Evolutionary conservation across 1,140 invertebrate genomes (phyloP).

Genomic region (Chironomus striatipennis): DNA sequence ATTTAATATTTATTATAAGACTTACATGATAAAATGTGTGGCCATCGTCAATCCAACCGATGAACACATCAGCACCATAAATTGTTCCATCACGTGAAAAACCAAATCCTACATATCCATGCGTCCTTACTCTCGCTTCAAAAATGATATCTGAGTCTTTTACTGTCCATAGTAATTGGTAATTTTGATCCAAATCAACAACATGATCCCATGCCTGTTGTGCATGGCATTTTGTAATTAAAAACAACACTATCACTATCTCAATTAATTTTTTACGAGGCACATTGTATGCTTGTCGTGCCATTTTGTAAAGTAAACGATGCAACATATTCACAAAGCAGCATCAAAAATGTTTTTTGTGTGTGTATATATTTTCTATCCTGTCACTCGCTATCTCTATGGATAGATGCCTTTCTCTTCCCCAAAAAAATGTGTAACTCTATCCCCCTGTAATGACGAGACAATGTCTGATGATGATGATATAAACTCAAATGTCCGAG

Average conservation of each 20-base stretch:
- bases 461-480: no score
- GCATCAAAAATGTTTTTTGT: neutral
- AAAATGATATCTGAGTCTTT: constrained; percentile 62
- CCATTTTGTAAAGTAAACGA: neutral
- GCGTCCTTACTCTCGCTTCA: constrained; percentile 67
- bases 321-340: neutral
- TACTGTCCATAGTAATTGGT: constrained; percentile 48
- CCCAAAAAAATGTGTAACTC: no score
- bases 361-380: neutral
- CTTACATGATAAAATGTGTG: constrained; percentile 61
- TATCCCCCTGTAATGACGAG: no score
- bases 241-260: constrained; percentile 8
- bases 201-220: constrained; percentile 35
- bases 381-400: neutral
- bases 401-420: neutral
- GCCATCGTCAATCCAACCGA: constrained; percentile 62
- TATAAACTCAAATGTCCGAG: neutral
- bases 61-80: constrained; percentile 59
- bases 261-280: constrained; percentile 14
- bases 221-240: neutral
- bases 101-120: constrained; percentile 72
- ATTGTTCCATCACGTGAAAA: constrained; percentile 65
- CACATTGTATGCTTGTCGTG: constrained; percentile 6
- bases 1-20: constrained; percentile 24
- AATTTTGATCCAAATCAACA: constrained; percentile 46